Percentiles rank a stretch among this genome's conserved stretches.
phyloP scores from a whole-genome alignment of 1,140 invertebrate genomes.

The Macrostomum lignano region DNA sequence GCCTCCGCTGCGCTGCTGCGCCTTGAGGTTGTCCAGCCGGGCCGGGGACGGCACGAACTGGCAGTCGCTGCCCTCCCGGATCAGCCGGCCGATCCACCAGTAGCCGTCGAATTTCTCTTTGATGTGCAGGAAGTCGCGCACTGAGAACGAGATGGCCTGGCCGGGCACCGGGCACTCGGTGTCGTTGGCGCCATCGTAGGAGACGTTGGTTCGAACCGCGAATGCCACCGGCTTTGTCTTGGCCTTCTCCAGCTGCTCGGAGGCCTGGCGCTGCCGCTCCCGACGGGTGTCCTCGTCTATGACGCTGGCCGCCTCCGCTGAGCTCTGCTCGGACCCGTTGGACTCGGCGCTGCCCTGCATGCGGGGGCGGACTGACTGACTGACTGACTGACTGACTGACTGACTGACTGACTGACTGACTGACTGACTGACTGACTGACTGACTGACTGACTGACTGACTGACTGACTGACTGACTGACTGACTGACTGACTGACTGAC shows the following conservation, averaged over 20 bases:
- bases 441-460: too few relatives aligned
- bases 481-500: too few relatives aligned
- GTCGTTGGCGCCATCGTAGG: slow-evolving; percentile 93
- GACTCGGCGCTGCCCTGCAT: too few relatives aligned
- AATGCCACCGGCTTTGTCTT: slow-evolving; percentile 54
- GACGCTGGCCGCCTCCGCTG: background rate
- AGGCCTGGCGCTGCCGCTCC: background rate
- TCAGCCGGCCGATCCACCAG: slow-evolving; percentile 97
- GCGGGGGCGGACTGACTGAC: too few relatives aligned
- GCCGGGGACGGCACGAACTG: slow-evolving; percentile 95
- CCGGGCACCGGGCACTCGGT: slow-evolving; percentile 50
- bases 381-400: too few relatives aligned
- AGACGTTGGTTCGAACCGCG: slow-evolving; percentile 89
- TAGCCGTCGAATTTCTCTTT: slow-evolving; percentile 99
- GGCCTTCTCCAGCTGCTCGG: slow-evolving; percentile 1
- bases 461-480: too few relatives aligned
- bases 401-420: too few relatives aligned
- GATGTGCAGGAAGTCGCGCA: slow-evolving; percentile 92
- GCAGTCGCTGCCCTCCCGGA: slow-evolving; percentile 78
- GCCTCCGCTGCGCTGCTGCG: too few relatives aligned
- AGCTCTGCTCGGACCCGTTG: background rate
- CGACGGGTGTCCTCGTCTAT: background rate
- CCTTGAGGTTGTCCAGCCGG: slow-evolving; percentile 63
- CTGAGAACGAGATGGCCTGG: slow-evolving; percentile 71
- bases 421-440: too few relatives aligned